A percentile compares a stretch with the other conserved stretches of the same genome.
Conservation (phyloP, 2,797 vertebrate genomes). For the Darevskia nairensis region DNA sequence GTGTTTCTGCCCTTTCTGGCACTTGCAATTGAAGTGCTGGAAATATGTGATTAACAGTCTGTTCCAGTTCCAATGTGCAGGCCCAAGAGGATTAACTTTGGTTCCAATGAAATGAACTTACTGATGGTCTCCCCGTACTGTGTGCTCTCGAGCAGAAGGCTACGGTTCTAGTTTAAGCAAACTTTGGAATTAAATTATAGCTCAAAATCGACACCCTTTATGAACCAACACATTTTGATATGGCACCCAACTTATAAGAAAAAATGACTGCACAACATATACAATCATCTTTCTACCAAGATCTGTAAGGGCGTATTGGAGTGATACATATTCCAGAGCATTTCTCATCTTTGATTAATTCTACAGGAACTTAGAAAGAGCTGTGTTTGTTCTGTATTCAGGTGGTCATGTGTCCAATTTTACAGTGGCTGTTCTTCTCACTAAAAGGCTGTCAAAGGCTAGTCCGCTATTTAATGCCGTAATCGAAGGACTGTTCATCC, state of each 20-base stretch:
- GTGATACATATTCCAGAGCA: neutral
- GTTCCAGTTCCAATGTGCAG: slow-evolving; percentile 14
- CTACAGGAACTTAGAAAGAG: neutral
- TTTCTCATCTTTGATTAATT: slow-evolving; percentile 2
- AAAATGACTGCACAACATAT: neutral
- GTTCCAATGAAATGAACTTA: slow-evolving; percentile 42
- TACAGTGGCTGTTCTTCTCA: too few relatives aligned
- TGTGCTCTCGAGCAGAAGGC: slow-evolving; percentile 5
- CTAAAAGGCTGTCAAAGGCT: too few relatives aligned
- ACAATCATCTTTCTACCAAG: slow-evolving; percentile 8
- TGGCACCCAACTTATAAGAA: slow-evolving; percentile 10
- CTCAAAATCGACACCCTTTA: slow-evolving; percentile 29
- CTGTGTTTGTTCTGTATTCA: neutral
- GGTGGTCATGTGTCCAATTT: too few relatives aligned
- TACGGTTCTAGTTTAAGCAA: neutral
- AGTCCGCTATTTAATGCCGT: too few relatives aligned
- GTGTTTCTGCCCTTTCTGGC: neutral
- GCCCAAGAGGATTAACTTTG: slow-evolving; percentile 42
- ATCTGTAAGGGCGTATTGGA: neutral
- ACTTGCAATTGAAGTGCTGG: neutral
- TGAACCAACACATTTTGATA: slow-evolving; percentile 36
- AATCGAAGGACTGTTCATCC: too few relatives aligned
- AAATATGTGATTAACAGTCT: slow-evolving; percentile 33
- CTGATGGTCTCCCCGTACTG: slow-evolving; percentile 35
- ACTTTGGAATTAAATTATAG: slow-evolving; percentile 25